These are phyloP conservation scores for Drosophila parvula DNA, from an alignment of 1,140 invertebrate species.

Conservation along the genomic window DNA sequence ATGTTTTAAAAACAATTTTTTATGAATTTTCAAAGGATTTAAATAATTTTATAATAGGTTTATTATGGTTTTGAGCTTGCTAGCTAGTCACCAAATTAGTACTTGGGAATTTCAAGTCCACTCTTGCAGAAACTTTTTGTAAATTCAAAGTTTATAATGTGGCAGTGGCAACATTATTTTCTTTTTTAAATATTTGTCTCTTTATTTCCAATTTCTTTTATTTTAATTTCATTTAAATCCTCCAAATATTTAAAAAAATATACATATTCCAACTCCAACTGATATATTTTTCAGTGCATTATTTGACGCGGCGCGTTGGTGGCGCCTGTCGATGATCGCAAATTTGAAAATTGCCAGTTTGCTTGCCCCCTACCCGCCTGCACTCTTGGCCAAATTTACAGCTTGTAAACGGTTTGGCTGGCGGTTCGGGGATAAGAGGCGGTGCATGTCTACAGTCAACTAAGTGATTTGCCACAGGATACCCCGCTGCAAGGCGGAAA, in stretches of 20 bases:
- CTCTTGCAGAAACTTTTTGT: background rate
- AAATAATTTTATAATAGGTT: fast-evolving
- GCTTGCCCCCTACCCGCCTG: slow-evolving; percentile 5
- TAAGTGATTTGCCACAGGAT: slow-evolving; percentile 71
- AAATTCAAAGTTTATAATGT: background rate
- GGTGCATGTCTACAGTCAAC: slow-evolving; percentile 71
- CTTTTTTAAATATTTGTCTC: background rate
- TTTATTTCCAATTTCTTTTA: too few species aligned
- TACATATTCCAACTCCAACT: too few species aligned
- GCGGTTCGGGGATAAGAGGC: slow-evolving; percentile 27
- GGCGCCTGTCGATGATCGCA: slow-evolving; percentile 66
- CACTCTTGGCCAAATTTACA: slow-evolving; percentile 38
- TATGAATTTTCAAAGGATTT: background rate
- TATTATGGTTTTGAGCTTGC: fast-evolving
- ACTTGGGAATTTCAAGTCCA: background rate
- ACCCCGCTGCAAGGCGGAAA: slow-evolving; percentile 36
- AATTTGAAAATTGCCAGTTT: slow-evolving; percentile 76
- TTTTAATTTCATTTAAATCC: too few species aligned
- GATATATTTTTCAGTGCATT: slow-evolving; percentile 8
- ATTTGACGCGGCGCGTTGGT: slow-evolving; percentile 64
- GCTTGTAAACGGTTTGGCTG: slow-evolving; percentile 40
- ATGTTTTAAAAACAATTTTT: background rate
- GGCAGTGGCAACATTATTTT: too few species aligned
- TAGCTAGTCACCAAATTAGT: too few species aligned
- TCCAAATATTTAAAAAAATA: background rate